Evolutionary conservation across 2,797 vertebrate species (phyloP).

Genomic region (Pteronotus mesoamericanus): DNA sequence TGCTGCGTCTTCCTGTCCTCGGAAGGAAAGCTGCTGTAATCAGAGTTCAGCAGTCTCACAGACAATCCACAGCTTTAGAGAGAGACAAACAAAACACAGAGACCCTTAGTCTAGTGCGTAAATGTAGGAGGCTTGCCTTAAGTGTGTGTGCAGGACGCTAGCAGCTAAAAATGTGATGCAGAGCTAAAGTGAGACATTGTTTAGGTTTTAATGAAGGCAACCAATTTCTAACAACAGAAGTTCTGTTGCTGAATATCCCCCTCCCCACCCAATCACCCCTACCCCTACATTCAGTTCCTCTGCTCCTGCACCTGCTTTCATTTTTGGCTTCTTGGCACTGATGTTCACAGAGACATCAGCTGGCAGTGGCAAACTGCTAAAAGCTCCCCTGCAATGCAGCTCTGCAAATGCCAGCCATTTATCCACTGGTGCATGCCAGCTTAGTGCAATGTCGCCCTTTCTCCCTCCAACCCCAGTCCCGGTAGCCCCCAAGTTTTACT

Average conservation of each 20-base stretch:
- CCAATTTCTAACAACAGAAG: slow-evolving; percentile 82
- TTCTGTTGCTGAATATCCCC: slow-evolving; percentile 78
- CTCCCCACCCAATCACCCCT: background rate
- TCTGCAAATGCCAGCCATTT: slow-evolving; percentile 83
- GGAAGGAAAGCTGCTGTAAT: slow-evolving; percentile 79
- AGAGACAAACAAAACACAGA: slow-evolving; percentile 51
- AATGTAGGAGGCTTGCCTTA: slow-evolving; percentile 79
- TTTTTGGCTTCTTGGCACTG: slow-evolving; percentile 84
- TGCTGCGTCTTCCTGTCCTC: slow-evolving; percentile 80
- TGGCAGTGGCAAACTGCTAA: slow-evolving; percentile 83
- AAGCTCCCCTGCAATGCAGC: slow-evolving; percentile 84
- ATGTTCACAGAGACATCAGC: slow-evolving; percentile 84
- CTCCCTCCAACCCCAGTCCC: slow-evolving; percentile 52
- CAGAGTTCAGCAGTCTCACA: slow-evolving; percentile 77
- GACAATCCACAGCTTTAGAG: slow-evolving; percentile 76
- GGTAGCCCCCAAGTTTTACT: slow-evolving; percentile 68
- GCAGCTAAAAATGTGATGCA: slow-evolving; percentile 77
- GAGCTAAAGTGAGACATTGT: slow-evolving; percentile 82
- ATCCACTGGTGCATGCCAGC: slow-evolving; percentile 82
- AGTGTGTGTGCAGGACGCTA: slow-evolving; percentile 74
- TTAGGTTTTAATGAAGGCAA: slow-evolving; percentile 81
- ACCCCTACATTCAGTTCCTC: slow-evolving; percentile 77
- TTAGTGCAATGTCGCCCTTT: slow-evolving; percentile 75
- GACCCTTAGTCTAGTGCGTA: slow-evolving; percentile 75
- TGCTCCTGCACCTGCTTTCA: slow-evolving; percentile 85